Conservation (phyloP, 2,888 invertebrate genomes). For the Pristionchus mayeri region DNA sequence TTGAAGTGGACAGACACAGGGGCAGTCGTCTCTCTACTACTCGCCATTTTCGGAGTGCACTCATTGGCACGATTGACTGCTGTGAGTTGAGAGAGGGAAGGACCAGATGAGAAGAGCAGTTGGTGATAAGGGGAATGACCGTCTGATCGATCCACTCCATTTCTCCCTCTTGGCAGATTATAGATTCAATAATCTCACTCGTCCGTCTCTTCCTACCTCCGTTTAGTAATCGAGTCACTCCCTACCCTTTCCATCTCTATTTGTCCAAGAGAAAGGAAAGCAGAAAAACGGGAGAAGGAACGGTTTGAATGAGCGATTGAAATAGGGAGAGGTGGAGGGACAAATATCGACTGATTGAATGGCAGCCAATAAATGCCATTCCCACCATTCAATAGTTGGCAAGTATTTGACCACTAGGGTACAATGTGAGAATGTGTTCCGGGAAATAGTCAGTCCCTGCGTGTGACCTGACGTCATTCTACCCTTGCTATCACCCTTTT, state of each 20-base stretch:
- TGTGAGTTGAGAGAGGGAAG: constrained; percentile 53
- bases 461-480: not conserved
- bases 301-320: not conserved
- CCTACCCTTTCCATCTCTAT: constrained; percentile 24
- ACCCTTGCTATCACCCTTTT: not conserved
- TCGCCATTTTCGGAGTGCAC: constrained; percentile 75
- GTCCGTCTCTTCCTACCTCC: not conserved
- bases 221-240: constrained; percentile 30
- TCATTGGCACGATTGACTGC: constrained; percentile 71
- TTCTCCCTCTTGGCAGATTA: not conserved
- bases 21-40: constrained; percentile 68
- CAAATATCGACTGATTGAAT: not conserved
- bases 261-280: constrained; percentile 34
- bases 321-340: not conserved
- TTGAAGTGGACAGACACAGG: constrained; percentile 72
- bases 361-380: not conserved
- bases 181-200: not conserved
- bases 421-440: too few relatives aligned
- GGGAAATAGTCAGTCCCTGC: too few relatives aligned
- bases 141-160: not conserved
- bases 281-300: constrained; percentile 20
- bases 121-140: too few relatives aligned
- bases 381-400: not conserved
- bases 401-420: too few relatives aligned
- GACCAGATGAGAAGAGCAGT: too few relatives aligned